Percentiles rank a stretch among this genome's conserved stretches.
phyloP scores from a whole-genome alignment of 2,113 vertebrate genomes.

The Sinocyclocheilus anophthalmus region DNA sequence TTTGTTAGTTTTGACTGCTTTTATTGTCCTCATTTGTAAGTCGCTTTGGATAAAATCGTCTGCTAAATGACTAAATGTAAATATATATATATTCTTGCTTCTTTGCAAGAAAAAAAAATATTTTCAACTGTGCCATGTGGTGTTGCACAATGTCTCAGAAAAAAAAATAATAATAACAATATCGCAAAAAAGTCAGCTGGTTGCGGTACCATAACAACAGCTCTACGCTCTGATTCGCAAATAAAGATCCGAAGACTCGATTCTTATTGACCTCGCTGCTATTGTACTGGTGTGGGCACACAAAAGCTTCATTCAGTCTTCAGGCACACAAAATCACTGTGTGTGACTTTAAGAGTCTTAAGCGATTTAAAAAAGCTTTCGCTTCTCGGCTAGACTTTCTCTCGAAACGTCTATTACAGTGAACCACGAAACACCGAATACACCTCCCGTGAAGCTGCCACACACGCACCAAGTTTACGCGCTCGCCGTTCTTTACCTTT shows the following conservation, averaged over 20 bases:
- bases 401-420: background rate
- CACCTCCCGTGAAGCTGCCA: constrained; percentile 44
- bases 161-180: background rate
- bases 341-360: background rate
- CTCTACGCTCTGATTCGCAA: background rate
- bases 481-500: constrained; percentile 44
- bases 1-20: no score
- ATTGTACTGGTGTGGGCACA: constrained; percentile 44
- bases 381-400: background rate
- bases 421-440: constrained; percentile 12
- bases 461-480: constrained; percentile 48
- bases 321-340: background rate
- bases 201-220: background rate
- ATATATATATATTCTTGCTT: no score
- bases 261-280: constrained; percentile 6
- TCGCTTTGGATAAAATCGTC: no score
- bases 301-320: constrained; percentile 42
- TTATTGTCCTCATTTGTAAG: no score
- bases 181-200: background rate
- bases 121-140: background rate
- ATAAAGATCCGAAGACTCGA: constrained; percentile 4
- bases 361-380: background rate
- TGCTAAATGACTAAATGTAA: no score
- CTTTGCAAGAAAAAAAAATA: no score
- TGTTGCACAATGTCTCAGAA: background rate